Conservation (phyloP, 2,113 vertebrate genomes). For the cat (Felis catus) region DNA sequence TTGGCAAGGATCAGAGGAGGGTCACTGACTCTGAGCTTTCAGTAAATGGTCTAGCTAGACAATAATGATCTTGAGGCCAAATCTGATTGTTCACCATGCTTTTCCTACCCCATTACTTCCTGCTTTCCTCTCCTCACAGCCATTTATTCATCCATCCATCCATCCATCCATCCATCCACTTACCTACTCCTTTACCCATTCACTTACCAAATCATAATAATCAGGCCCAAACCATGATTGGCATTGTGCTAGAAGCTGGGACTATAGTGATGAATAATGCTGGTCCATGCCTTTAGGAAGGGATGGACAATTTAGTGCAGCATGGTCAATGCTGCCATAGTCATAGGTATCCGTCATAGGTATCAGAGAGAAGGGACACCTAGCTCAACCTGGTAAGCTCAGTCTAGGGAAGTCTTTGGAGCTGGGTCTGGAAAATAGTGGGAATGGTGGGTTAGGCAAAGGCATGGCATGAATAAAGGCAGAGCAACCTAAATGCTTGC, state of each 20-base stretch:
- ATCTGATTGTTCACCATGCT: neutral
- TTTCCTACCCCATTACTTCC: neutral
- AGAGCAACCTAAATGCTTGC: neutral
- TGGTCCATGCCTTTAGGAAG: neutral
- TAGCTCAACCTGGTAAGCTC: neutral
- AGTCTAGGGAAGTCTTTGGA: neutral
- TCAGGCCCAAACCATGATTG: neutral
- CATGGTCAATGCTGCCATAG: too few species aligned
- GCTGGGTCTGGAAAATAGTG: neutral
- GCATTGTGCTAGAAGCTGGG: neutral
- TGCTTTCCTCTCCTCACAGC: neutral
- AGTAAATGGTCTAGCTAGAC: neutral
- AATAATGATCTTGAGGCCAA: neutral
- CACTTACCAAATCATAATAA: neutral
- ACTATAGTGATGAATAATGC: neutral
- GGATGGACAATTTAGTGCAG: neutral
- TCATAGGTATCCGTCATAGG: neutral
- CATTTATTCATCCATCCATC: neutral
- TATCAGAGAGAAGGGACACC: neutral
- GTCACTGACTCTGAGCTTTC: constrained; percentile 44
- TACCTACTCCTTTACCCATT: neutral
- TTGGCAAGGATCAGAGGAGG: constrained; percentile 62
- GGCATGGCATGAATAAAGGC: neutral
- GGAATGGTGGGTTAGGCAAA: neutral
- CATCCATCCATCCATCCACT: neutral